These are phyloP conservation scores for Panonychus citri DNA, from an alignment of 1,140 invertebrate species.

Conservation along the genomic window DNA sequence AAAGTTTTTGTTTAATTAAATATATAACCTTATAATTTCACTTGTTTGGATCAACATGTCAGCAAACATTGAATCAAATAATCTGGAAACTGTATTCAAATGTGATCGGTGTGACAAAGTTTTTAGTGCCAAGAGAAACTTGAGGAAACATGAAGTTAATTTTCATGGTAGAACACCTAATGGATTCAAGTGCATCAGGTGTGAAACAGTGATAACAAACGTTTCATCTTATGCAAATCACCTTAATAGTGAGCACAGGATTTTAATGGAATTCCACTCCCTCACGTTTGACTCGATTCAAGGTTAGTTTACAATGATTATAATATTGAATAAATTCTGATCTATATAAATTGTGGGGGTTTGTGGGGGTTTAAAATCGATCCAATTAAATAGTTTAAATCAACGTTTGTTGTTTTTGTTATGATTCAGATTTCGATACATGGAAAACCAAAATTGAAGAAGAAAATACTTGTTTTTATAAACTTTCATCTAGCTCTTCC, in stretches of 20 bases:
- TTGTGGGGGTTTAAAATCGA: neutral
- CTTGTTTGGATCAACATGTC: no score
- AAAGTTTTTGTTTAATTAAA: no score
- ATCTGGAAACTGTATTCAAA: neutral
- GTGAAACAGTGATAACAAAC: neutral
- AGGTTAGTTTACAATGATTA: neutral
- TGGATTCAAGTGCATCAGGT: neutral
- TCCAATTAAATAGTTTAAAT: no score
- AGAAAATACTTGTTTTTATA: neutral
- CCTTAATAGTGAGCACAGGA: neutral
- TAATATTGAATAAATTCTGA: neutral
- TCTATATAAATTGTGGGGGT: neutral
- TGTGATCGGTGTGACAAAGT: neutral
- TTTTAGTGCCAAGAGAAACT: neutral
- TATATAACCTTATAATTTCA: no score
- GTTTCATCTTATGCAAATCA: neutral
- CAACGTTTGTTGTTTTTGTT: no score
- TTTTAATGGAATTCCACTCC: neutral
- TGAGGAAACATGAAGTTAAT: neutral
- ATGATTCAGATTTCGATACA: neutral
- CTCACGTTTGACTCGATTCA: neutral
- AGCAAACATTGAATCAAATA: no score
- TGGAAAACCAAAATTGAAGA: neutral
- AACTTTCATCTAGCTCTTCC: no score
- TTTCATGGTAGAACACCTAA: neutral